Evolutionary conservation across 2,797 vertebrate genomes (phyloP), one percentile per base, ranked within the genome.

Genomic region (Netta rufina): DNA sequence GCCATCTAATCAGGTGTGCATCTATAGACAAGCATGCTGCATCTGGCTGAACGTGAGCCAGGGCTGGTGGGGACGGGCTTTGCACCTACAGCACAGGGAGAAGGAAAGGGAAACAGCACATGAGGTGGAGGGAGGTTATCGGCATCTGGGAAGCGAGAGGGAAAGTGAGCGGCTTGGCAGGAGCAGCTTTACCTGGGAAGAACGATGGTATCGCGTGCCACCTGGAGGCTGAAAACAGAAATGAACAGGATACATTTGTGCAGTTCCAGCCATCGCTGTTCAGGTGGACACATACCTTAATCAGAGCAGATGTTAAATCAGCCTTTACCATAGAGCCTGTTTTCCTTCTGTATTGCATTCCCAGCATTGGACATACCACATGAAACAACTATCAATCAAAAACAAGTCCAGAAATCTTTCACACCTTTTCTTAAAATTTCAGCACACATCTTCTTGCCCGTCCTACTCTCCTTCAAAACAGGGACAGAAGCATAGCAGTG

Each of bases 141-240:
- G 21, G 43, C 41, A 51, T 21, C 25, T 38, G 32, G 38, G 58
- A 58, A 85, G 18, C 27, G 78, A 69, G 32, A 18, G 16, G 45
- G 56, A 57, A 70, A 83, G 20, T 1, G 0, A 84, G 41, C 54
- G 85, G 58, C 45, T 36, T 30, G 24, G n/a, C 33, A 77, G 61
- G 43, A 49, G 71, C 54, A 79, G 84, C 41, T 43, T 54, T 82
- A 32, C 51, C 6, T 13, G 81, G 78, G 58, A 83, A 75, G 51
- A 85, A 6, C 36, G 51, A n/a, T 8, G 84, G 93, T 65, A 75
- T 47, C 81, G 72, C 89, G 73, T 96, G 96, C 95, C 96, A 96
- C 47, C 96, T 96, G 93, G 90, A 96, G 96, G 96, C 66, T 60
- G 56, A 72, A 27, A 47, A 21, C 54, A 80, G 93, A 77, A 95